phyloP scores from a whole-genome alignment of 1,140 invertebrate species.

The Aphaenogaster floridana region DNA sequence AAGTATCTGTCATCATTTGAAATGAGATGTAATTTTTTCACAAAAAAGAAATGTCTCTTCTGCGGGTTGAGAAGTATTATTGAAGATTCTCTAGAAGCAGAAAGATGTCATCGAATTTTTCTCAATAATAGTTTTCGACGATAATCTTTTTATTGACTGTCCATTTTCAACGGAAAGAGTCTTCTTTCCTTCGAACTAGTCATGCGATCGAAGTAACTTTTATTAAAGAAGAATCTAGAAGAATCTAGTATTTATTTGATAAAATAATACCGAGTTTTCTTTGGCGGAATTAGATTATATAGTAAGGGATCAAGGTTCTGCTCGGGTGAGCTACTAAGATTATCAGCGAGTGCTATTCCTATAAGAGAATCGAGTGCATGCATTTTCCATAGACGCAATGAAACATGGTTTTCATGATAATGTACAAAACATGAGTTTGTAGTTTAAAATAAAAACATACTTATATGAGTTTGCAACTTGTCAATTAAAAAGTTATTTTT shows the following conservation, averaged over 20 bases:
- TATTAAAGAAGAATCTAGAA: conserved; percentile 42
- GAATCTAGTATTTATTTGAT: conserved; percentile 57
- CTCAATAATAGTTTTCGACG: conserved; percentile 44
- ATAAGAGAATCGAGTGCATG: background rate
- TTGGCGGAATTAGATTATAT: conserved; percentile 36
- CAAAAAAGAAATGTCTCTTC: background rate
- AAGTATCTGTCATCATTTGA: background rate
- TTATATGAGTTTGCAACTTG: conserved; percentile 6
- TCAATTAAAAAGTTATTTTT: conserved; percentile 4
- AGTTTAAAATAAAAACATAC: conserved; percentile 22
- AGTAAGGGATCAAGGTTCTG: conserved; percentile 21
- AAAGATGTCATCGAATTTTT: conserved; percentile 44
- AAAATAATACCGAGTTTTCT: conserved; percentile 36
- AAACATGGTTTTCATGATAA: conserved; percentile 32
- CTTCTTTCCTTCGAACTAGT: conserved; percentile 19
- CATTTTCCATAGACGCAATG: background rate
- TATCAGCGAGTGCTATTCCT: conserved; percentile 20
- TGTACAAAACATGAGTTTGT: conserved; percentile 23
- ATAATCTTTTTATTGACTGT: conserved; percentile 49
- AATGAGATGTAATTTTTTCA: conserved; percentile 26
- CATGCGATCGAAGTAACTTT: conserved; percentile 40
- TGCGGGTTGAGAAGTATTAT: background rate
- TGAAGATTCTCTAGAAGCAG: conserved; percentile 1
- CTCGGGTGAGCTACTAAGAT: conserved; percentile 33
- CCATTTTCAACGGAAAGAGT: conserved; percentile 32